Conservation (phyloP, 2,888 invertebrate species). For the Branchipolynoe longqiensis region DNA sequence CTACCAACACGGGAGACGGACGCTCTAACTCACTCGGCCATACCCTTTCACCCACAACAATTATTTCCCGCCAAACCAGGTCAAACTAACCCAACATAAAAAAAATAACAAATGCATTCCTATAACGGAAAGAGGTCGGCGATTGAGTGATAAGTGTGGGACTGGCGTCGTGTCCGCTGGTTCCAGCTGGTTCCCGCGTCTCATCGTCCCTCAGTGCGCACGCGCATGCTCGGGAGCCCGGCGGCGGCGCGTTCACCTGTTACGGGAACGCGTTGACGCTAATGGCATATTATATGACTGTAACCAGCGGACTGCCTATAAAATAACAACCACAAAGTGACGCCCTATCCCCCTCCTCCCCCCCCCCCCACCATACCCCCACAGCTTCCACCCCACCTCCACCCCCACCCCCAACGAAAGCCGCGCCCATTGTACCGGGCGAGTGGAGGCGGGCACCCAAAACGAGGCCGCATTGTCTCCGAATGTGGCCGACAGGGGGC, state of each 20-base stretch:
- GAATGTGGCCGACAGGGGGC: background rate
- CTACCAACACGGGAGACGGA: too few relatives aligned
- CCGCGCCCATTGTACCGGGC: background rate
- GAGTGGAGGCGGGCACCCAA: slow-evolving; percentile 14
- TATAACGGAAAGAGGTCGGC: too few relatives aligned
- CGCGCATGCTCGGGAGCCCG: background rate
- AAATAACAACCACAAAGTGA: too few relatives aligned
- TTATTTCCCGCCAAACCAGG: too few relatives aligned
- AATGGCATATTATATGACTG: slow-evolving; percentile 51
- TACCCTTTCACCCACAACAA: too few relatives aligned
- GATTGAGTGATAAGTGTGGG: too few relatives aligned
- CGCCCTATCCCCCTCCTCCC: too few relatives aligned
- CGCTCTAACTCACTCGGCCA: too few relatives aligned
- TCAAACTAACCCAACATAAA: too few relatives aligned
- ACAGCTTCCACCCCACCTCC: too few relatives aligned
- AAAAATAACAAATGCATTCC: too few relatives aligned
- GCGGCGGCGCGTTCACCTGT: slow-evolving; percentile 33
- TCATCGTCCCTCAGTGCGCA: background rate
- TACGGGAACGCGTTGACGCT: background rate
- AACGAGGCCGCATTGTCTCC: slow-evolving; percentile 6
- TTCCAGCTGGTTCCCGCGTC: background rate
- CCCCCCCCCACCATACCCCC: too few relatives aligned
- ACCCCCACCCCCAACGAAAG: background rate
- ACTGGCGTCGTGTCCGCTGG: slow-evolving; percentile 6
- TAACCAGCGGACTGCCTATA: slow-evolving; percentile 26